Evolutionary conservation across 2,888 invertebrate genomes (phyloP).

Genomic region (Xylota sylvarum): DNA sequence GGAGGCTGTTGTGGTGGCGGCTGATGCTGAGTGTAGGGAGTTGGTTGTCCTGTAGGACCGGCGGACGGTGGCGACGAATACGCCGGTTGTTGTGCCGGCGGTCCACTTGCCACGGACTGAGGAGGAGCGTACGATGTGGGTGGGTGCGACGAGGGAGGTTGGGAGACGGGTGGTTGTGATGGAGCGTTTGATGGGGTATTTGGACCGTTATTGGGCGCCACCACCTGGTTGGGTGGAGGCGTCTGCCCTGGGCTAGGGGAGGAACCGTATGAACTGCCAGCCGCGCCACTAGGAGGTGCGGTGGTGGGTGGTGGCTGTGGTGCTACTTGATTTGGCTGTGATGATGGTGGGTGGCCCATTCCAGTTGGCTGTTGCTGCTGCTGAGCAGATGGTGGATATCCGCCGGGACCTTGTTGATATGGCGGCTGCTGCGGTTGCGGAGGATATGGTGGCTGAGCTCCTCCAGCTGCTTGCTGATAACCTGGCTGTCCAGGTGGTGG

Average conservation of each 20-base stretch:
- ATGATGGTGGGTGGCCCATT: slow-evolving; percentile 78
- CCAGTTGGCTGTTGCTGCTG: slow-evolving; percentile 81
- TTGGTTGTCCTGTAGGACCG: slow-evolving; percentile 79
- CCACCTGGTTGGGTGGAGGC: slow-evolving; percentile 79
- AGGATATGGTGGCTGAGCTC: slow-evolving; percentile 85
- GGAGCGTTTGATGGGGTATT: slow-evolving; percentile 69
- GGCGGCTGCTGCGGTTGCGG: slow-evolving; percentile 83
- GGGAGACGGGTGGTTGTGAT: slow-evolving; percentile 73
- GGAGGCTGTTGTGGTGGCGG: slow-evolving; percentile 82
- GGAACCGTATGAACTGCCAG: slow-evolving; percentile 84
- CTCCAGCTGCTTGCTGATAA: slow-evolving; percentile 83
- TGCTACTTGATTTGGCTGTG: slow-evolving; percentile 74
- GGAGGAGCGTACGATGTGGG: slow-evolving; percentile 72
- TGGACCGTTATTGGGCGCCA: slow-evolving; percentile 77
- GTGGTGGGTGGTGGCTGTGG: slow-evolving; percentile 77
- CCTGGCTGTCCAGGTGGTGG: slow-evolving; percentile 83
- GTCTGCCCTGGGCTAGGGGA: slow-evolving; percentile 86
- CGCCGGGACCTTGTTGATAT: slow-evolving; percentile 84
- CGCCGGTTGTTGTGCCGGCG: slow-evolving; percentile 82
- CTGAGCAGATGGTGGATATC: slow-evolving; percentile 82
- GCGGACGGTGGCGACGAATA: slow-evolving; percentile 82
- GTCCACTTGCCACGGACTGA: slow-evolving; percentile 82
- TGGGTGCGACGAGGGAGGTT: slow-evolving; percentile 71
- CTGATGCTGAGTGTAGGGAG: slow-evolving; percentile 81
- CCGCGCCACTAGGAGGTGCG: slow-evolving; percentile 79